Conservation (phyloP, 2,797 vertebrate genomes). For the Valencia hispanica region DNA sequence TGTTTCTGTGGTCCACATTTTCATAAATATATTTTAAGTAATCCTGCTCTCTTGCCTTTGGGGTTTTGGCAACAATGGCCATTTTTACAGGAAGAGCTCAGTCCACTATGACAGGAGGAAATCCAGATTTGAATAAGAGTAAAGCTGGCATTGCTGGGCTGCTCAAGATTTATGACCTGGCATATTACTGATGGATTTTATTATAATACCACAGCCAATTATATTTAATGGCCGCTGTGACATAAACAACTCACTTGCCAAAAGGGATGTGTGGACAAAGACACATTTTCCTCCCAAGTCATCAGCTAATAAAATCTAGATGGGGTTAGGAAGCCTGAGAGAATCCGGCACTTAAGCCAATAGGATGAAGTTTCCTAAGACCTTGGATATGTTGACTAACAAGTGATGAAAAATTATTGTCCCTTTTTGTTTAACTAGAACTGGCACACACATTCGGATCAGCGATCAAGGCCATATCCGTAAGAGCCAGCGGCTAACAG, state of each 20-base stretch:
- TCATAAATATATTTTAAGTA: background rate
- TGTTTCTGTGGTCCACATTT: conserved; percentile 12
- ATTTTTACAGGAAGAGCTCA: conserved; percentile 15
- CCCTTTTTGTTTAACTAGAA: conserved; percentile 52
- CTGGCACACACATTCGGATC: conserved; percentile 16
- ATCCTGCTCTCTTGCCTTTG: background rate
- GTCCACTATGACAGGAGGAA: background rate
- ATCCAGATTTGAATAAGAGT: conserved; percentile 5
- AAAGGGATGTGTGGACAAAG: conserved; percentile 58
- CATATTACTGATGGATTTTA: conserved; percentile 13
- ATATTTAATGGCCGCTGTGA: conserved; percentile 18
- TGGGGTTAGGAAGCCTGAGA: background rate
- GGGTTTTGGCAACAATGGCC: conserved; percentile 32
- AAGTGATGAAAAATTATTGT: conserved; percentile 52
- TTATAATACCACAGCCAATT: conserved; percentile 7
- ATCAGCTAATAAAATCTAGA: conserved; percentile 44
- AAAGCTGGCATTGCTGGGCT: conserved; percentile 13
- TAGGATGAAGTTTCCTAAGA: conserved; percentile 6
- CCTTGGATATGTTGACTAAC: conserved; percentile 53
- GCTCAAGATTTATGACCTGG: conserved; percentile 51
- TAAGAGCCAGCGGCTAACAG: conserved; percentile 7
- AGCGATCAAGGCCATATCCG: conserved; percentile 36
- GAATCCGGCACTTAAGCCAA: background rate
- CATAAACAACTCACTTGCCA: conserved; percentile 43
- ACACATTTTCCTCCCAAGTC: conserved; percentile 50